Evolutionary conservation across 2,888 invertebrate species (phyloP), one percentile per base, ranked within the genome.

Genomic region (Mantis religiosa): DNA sequence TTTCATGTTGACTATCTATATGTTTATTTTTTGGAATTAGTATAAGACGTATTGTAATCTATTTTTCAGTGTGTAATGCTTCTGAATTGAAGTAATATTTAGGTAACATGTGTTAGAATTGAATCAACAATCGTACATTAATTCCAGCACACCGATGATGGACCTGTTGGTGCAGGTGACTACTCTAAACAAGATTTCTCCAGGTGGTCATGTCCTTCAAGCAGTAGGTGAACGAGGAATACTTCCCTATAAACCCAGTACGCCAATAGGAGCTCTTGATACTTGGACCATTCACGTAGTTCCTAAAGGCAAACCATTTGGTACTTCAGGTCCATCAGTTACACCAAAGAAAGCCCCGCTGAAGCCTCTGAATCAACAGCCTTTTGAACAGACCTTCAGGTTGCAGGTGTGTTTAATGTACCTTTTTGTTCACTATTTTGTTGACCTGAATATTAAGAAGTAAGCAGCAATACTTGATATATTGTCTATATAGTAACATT

Each of bases 91-190:
- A 41, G 9, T 12, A 41, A 12, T 1, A 12, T 41, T 41, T 6
- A 9, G 12, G 12, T 1, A 41, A 41, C 1, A 12, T 41, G 12
- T 41, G 41, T 41, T 34, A 41, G 12, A 34, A 9, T 28, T 34
- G 28, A 41, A 12, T 41, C 6, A 34, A 30, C 3, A 34, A 41
- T 12, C 12, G 6, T 41, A 0, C 9, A 20, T n/a, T 83, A 25
- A 12, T 88, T 88, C 0, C 93, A 96, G 96, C 92, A 96, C 96
- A 34, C 96, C 96, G 81, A 96, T 97, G 96, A 96, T 96, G 96
- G 97, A 97, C 92, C 94, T 97, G 85, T 94, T 96, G 91, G 95
- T 97, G 88, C 96, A 96, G 92, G 95, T 96, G 91, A 95, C 96
- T 84, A 96, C 96, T 85, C 94, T 95, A 85, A 95, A 96, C 92